Percentiles rank a stretch among this genome's conserved stretches.
Evolutionary conservation across 2,797 vertebrate genomes (phyloP).

Genomic region (Chloroceryle amazona): DNA sequence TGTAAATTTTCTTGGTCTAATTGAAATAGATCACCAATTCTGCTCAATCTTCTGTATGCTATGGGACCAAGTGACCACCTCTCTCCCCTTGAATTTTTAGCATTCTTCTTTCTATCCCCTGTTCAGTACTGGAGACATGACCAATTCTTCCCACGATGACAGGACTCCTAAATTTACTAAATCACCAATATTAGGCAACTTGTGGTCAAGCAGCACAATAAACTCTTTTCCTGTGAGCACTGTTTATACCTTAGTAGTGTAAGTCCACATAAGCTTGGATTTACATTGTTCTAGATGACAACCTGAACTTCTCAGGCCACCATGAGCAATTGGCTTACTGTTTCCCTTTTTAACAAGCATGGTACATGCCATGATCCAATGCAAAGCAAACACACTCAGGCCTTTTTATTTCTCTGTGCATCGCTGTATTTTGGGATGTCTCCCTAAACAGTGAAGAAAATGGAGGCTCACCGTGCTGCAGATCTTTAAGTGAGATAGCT

Average conservation of each 20-base stretch:
- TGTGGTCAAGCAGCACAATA: not conserved
- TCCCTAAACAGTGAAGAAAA: not conserved
- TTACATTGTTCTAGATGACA: not conserved
- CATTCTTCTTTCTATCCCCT: not conserved
- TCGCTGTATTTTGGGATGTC: not conserved
- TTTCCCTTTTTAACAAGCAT: not conserved
- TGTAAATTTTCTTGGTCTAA: not conserved
- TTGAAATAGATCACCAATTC: not conserved
- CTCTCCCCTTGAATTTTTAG: not conserved
- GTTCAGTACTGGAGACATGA: not conserved
- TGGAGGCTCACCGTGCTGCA: not conserved
- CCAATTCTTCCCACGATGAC: not conserved
- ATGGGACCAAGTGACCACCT: not conserved
- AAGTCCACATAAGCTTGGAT: not conserved
- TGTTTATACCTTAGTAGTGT: not conserved
- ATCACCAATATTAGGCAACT: not conserved
- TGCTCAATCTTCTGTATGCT: not conserved
- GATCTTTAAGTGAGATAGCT: not conserved
- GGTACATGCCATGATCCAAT: accelerated
- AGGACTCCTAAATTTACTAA: not conserved
- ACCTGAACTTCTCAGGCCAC: not conserved
- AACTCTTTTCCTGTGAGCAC: not conserved
- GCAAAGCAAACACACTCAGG: not conserved
- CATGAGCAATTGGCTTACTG: not conserved
- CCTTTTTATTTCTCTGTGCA: not conserved